These are phyloP conservation scores for Aphelenchoides avenae DNA, from an alignment of 1,140 invertebrate species.

Conservation along the genomic window DNA sequence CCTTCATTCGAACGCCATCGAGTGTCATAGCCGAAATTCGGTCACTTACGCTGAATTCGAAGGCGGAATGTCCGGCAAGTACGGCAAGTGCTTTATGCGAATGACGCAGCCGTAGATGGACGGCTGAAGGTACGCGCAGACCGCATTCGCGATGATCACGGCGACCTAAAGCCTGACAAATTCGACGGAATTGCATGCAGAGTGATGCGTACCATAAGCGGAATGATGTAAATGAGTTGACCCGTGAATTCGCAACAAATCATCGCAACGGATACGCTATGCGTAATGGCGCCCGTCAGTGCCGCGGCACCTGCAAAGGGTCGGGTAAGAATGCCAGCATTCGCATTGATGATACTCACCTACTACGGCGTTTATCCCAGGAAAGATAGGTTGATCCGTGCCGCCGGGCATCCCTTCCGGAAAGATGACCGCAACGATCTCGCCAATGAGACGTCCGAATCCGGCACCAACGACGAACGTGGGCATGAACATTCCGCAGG, in stretches of 20 bases:
- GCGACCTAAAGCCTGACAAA: slow-evolving; percentile 67
- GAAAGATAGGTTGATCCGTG: slow-evolving; percentile 70
- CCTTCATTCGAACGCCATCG: background rate
- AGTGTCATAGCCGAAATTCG: background rate
- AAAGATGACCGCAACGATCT: slow-evolving; percentile 85
- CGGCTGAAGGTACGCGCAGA: slow-evolving; percentile 83
- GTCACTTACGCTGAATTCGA: slow-evolving; percentile 46
- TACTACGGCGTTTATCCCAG: slow-evolving; percentile 69
- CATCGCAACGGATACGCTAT: slow-evolving; percentile 93
- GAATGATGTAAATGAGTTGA: slow-evolving; percentile 91
- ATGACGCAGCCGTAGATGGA: slow-evolving; percentile 98
- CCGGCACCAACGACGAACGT: slow-evolving; percentile 67
- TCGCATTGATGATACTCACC: slow-evolving; percentile 53
- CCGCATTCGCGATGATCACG: slow-evolving; percentile 85
- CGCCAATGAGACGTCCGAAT: slow-evolving; percentile 77
- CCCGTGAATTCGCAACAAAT: slow-evolving; percentile 98
- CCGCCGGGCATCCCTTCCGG: slow-evolving; percentile 74
- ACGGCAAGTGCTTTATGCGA: slow-evolving; percentile 91
- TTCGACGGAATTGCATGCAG: slow-evolving; percentile 8
- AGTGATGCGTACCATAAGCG: slow-evolving; percentile 71
- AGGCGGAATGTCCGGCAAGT: slow-evolving; percentile 66
- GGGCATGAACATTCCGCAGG: slow-evolving; percentile 68
- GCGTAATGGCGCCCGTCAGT: slow-evolving; percentile 88
- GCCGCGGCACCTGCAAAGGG: slow-evolving; percentile 80
- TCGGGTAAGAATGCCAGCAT: slow-evolving; percentile 11